Conservation (phyloP, 1,140 invertebrate genomes). For the Ditylenchus dipsaci region DNA sequence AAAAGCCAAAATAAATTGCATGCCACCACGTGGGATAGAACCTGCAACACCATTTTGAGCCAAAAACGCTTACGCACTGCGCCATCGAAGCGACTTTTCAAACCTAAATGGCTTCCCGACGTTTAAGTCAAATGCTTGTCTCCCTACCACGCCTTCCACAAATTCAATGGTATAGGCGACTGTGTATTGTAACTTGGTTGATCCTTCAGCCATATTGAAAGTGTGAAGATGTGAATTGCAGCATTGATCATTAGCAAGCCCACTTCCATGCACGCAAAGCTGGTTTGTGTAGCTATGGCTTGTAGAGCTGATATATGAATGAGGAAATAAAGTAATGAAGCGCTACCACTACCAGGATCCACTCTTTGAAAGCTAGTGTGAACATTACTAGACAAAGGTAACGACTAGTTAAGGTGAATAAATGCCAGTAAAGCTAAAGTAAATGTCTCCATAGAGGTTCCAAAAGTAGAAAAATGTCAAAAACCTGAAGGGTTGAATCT, state of each 20-base stretch:
- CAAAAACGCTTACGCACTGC: too few relatives aligned
- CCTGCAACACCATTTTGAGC: too few relatives aligned
- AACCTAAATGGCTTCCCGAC: too few relatives aligned
- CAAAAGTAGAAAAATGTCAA: not conserved
- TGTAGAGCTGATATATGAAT: slow-evolving; percentile 13
- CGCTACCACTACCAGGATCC: not conserved
- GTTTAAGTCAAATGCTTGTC: too few relatives aligned
- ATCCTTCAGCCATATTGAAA: slow-evolving; percentile 31
- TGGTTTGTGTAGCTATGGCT: slow-evolving; percentile 11
- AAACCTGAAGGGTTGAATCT: slow-evolving; percentile 24
- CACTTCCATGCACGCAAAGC: slow-evolving; percentile 17
- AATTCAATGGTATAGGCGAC: slow-evolving; percentile 21
- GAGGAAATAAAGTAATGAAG: slow-evolving; percentile 20
- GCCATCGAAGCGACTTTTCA: too few relatives aligned
- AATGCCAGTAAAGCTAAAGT: slow-evolving; percentile 25
- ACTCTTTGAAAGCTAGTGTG: slow-evolving; percentile 4
- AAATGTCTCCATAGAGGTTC: slow-evolving; percentile 3
- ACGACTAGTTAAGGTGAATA: slow-evolving; percentile 17
- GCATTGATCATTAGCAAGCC: slow-evolving; percentile 21
- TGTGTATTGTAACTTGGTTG: slow-evolving; percentile 12
- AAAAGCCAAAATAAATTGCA: too few relatives aligned
- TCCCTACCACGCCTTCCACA: slow-evolving; percentile 20
- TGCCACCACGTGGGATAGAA: too few relatives aligned
- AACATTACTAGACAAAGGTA: slow-evolving; percentile 17
- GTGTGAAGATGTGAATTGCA: slow-evolving; percentile 17